Percentiles rank a stretch among this genome's conserved stretches.
Conservation (phyloP, 2,113 vertebrate genomes). For the Furnarius figulus region DNA sequence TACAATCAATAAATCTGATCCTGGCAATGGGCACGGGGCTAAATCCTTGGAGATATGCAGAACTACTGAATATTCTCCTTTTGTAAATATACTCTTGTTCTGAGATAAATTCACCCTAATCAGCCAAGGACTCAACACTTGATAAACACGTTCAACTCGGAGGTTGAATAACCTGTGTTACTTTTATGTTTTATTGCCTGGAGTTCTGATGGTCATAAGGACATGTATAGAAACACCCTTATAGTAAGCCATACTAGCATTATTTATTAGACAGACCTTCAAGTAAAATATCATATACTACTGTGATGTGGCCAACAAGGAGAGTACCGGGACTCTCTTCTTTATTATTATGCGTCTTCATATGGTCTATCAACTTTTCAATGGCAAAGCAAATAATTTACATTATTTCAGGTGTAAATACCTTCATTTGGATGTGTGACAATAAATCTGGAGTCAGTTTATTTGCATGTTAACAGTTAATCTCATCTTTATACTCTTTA, state of each 20-base stretch:
- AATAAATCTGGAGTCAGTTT: neutral
- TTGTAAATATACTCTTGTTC: neutral
- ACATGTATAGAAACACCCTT: neutral
- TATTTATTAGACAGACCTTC: neutral
- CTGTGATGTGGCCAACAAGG: neutral
- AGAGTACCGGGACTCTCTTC: neutral
- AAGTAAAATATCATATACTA: neutral
- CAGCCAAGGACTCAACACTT: neutral
- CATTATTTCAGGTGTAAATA: slow-evolving; percentile 32
- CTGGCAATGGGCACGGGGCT: neutral
- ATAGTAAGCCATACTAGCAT: neutral
- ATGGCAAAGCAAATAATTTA: slow-evolving; percentile 3
- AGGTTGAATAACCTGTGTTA: neutral
- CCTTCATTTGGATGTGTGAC: neutral
- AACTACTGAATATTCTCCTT: neutral
- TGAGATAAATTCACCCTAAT: neutral
- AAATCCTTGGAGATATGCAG: neutral
- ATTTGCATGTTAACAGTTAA: neutral
- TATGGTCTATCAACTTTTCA: neutral
- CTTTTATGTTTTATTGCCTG: neutral
- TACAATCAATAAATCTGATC: neutral
- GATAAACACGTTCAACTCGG: neutral
- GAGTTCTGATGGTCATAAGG: neutral
- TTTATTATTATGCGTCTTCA: neutral
- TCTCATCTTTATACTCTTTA: neutral